Evolutionary conservation across 2,113 vertebrate species (phyloP), one percentile per base, ranked within the genome.

Genomic region (Ancistrus triradiatus): DNA sequence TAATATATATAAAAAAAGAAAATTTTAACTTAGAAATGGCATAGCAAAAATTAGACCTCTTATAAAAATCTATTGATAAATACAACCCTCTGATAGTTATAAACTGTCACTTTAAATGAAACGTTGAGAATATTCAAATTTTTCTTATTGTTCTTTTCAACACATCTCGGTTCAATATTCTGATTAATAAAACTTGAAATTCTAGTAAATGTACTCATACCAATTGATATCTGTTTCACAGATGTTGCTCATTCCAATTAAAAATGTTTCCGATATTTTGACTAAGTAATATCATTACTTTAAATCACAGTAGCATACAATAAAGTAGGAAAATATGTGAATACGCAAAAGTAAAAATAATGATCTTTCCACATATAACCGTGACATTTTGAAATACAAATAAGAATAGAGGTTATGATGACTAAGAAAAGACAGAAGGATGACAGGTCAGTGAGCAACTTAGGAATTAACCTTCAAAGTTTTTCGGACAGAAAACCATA

Each of bases 321-420:
- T 91, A 91, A 93, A 92, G 94, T 97, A 97, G 95, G 93, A 98
- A 98, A 98, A 98, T 96, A 97, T 96, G 93, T 94, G 92, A 93
- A 93, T 95, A 94, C 92, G 87, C 83, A 92, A 97, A 97, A 94
- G 90, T 94, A 91, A 90, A 93, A 97, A 97, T 97, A 98, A 98
- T 96, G 95, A 98, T 92, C 90, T 94, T 92, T 48, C 28, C 51
- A 65, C 60, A 67, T 95, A 95, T 91, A 95, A 94, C 94, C 92
- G 89, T 94, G 91, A 88, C 86, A 88, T 91, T 91, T 92, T 91
- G 90, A n/a, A 90, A 87, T 92, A 93, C 91, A 94, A 90, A 94
- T 93, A 90, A 92, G 92, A 92, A 91, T 90, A 87, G 92, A 90
- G 87, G 15, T 49, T 63, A 31, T 55, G 46, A 64, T 37, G 56